Evolutionary conservation across 1,140 invertebrate species (phyloP), one percentile per base, ranked within the genome.

Genomic region (Aphelenchoides fujianensis): DNA sequence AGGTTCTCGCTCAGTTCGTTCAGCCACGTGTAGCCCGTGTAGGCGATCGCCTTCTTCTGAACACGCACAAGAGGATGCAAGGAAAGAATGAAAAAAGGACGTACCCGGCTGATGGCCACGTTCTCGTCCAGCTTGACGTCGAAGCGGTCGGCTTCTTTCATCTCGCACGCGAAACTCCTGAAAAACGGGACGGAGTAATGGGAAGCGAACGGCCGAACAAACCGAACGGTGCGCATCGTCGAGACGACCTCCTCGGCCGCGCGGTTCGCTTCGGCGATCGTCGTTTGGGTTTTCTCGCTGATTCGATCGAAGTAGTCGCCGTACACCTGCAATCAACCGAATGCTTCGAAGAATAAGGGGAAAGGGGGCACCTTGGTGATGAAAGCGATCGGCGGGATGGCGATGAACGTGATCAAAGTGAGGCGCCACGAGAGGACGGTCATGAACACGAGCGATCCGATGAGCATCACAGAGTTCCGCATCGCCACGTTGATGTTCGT

Each of bases 361-460:
- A 7, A 59, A 59, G n/a, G n/a, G n/a, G n/a, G n/a, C n/a, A 59
- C 19, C 5, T 59, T 59, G 55, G 5, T 59, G 7, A 5, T 76
- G 59, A 73, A 79, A 5, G 79, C 75, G 0, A 85, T 70, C 12
- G 82, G 61, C 16, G 85, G 85, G 19, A 85, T 68, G 2, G 81
- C 85, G 41, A 85, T 84, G 23, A 86, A 74, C 3, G 84, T 84
- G 3, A 86, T 59, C 52, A 86, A 52, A 12, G 77, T 81, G 23
- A 86, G 66, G 53, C 78, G 74, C 85, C 85, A 86, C 35, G 82
- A 85, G 61, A 86, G 70, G 30, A 73, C 81, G 52, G 84, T 77
- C 84, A 86, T 86, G 69, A 85, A 85, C 5, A 82, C 48, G 2
- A 85, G 79, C 36, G 78, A 53, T 0, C 79, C 79, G 27, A 82